These are phyloP conservation scores for Orthochromis malagaraziensis DNA, from an alignment of 2,113 vertebrate species.

Conservation along the genomic window DNA sequence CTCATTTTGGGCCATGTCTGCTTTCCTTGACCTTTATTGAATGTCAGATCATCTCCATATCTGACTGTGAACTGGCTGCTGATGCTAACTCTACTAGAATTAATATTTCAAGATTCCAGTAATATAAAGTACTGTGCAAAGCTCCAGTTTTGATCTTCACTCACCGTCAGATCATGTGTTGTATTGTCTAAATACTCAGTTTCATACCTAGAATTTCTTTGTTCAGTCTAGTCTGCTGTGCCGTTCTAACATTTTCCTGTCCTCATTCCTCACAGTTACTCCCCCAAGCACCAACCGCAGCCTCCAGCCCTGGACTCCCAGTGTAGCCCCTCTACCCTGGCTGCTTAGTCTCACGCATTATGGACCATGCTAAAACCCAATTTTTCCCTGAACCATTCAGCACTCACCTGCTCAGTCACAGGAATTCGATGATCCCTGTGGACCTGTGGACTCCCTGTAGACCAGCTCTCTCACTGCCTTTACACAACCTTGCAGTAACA, in stretches of 20 bases:
- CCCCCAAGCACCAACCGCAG: background rate
- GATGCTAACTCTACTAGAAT: background rate
- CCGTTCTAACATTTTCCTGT: background rate
- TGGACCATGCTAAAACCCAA: background rate
- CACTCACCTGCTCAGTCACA: background rate
- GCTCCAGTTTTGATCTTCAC: background rate
- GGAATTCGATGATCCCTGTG: background rate
- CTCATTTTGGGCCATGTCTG: background rate
- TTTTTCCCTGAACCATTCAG: background rate
- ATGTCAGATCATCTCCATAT: background rate
- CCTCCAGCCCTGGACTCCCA: background rate
- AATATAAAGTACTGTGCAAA: background rate
- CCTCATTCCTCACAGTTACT: background rate
- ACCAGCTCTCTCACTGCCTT: background rate
- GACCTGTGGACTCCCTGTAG: background rate
- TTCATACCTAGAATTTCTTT: background rate
- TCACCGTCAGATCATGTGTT: background rate
- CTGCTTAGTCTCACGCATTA: background rate
- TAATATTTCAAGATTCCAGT: background rate
- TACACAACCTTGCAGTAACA: background rate
- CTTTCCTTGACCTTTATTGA: background rate
- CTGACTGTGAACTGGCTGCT: background rate
- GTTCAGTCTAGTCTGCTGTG: background rate
- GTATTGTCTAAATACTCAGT: background rate
- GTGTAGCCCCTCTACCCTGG: background rate